Base-by-base conservation (phyloP, 2,797 vertebrate species). In the Heteromormyrus szaboi region DNA sequence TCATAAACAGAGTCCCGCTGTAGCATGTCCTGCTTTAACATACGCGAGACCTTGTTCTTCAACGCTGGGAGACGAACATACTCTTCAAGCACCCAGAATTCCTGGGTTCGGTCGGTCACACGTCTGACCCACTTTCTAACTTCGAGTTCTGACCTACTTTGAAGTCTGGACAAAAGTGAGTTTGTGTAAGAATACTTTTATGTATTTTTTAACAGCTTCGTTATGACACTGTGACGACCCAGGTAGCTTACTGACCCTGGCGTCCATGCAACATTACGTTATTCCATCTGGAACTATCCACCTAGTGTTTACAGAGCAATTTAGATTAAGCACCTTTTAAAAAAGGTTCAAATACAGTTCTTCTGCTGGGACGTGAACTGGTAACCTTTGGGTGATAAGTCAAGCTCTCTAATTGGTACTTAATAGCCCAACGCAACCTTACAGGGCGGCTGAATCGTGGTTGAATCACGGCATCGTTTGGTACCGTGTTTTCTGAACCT, bases 131-230 rank as follows among this genome's bases (percentile, higher is more conserved):
- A 88, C 76, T 83, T 88, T 51, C 51, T 37, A 33, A 54, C 53
- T 84, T 62, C 6, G 59, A 44, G 51, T 44, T 56, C 88, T 84
- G 54, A 50, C 76, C 88, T 84, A 88, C 53, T 88, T 88, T 85
- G 79, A 17, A 62, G 79, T 62, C 79, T n/a, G 3, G 48, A 84
- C 88, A 84, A 54, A 48, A 59, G 88, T 46, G 11, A 6, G 33
- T 83, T 84, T 56, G 53, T 14, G n/a, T 76, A 88, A 56, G 33
- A 54, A 37, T 44, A n/a, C 48, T 46, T 41, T 41, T 4, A 44
- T 79, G 37, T 3, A 79, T 76, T 88, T 50, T 88, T 76, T 48
- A 51, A 14, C 12, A 14, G 79, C 54, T 53, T 12, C n/a, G 37
- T 41, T 29, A 72, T 17, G 72, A 46, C 88, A 48, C 51, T 53